Evolutionary conservation across 2,888 invertebrate species (phyloP).

Genomic region (Drosophila neotestacea): DNA sequence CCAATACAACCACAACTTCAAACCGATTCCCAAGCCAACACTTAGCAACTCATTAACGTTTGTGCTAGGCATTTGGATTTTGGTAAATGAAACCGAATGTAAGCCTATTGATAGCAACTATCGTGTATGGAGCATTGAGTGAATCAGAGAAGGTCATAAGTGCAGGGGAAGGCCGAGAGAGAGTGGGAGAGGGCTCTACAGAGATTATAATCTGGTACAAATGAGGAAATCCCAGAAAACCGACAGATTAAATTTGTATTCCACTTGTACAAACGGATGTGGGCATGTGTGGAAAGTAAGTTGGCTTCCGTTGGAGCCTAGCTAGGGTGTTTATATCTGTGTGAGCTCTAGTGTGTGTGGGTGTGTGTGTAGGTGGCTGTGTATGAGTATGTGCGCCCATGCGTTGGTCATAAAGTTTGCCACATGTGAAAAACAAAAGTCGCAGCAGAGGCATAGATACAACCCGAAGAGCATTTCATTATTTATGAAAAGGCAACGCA

Average conservation of each 20-base stretch:
- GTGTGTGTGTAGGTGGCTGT: conserved; percentile 1
- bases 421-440: conserved; percentile 56
- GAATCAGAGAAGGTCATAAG: too few relatives aligned
- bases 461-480: conserved; percentile 57
- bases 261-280: conserved; percentile 62
- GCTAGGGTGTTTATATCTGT: conserved; percentile 7
- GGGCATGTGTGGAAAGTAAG: conserved; percentile 60
- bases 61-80: conserved; percentile 31
- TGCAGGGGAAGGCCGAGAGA: neutral
- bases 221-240: conserved; percentile 73
- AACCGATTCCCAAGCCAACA: conserved; percentile 20
- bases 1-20: neutral
- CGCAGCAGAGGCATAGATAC: conserved; percentile 47
- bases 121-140: conserved; percentile 1
- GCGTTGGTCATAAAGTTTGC: conserved; percentile 49
- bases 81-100: conserved; percentile 43
- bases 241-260: conserved; percentile 75
- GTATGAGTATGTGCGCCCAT: conserved; percentile 21
- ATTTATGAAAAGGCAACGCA: conserved; percentile 71
- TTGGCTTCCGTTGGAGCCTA: conserved; percentile 39
- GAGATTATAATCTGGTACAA: conserved; percentile 71
- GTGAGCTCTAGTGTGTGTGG: neutral
- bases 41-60: conserved; percentile 69
- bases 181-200: neutral
- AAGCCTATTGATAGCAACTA: conserved; percentile 53